Evolutionary conservation across 2,797 vertebrate species (phyloP), one percentile per base, ranked within the genome.

Genomic region (Loriculus beryllinus): DNA sequence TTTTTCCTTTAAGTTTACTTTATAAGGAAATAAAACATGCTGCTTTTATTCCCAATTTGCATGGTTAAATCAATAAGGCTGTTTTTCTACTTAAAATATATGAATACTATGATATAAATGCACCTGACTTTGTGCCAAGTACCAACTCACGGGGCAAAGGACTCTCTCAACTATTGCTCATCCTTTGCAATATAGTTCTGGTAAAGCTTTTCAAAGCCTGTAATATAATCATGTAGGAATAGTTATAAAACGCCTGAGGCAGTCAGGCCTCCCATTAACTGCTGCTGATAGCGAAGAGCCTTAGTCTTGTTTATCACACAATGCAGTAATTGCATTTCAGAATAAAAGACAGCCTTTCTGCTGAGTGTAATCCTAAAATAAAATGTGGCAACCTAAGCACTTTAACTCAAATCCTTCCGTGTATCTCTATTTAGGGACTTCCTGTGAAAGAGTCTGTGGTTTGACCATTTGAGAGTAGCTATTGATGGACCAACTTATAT

Each of bases 231-330:
- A 90, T 57, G 82, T 71, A 62, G 52, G 62, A 21, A 43, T 59
- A 60, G 35, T 88, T 82, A 86, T 64, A 75, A 88, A 82, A 65
- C 15, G 48, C 93, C 70, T 82, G 70, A 72, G 86, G 93, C 90
- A 84, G 23, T 59, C 86, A 94, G 67, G 74, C 69, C 67, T 95
- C 35, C 67, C 74, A 90, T 95, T 91, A 92, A 42, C 69, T 82
- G 47, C 25, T 79, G 59, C 65, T 72, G 80, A 71, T 88, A 91
- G 62, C 72, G 68, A 93, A 93, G 16, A 88, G 39, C 56, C 47
- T 3, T 40, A 13, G 47, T 31, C 71, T 84, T 82, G n/a, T 79
- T 92, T 89, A 59, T 77, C 84, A 74, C 5, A 0, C 40, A 82
- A 25, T 63, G 26, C 33, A 59, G 47, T 93, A 91, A 93, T 92